These are phyloP conservation scores for Ataeniobius toweri DNA, from an alignment of 2,797 vertebrate genomes.

Conservation along the genomic window DNA sequence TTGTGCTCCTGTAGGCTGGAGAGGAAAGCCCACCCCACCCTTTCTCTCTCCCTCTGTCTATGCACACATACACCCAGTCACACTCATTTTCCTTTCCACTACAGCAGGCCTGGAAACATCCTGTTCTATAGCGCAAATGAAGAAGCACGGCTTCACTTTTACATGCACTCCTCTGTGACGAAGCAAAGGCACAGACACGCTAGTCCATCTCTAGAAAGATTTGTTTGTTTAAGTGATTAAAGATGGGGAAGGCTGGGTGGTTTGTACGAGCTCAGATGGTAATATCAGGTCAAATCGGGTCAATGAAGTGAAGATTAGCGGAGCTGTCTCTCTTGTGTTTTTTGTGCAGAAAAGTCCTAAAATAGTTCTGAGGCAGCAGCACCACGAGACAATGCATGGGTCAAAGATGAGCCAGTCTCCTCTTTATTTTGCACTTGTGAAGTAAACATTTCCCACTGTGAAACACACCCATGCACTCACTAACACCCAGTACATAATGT, in stretches of 20 bases:
- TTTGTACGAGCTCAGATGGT: conserved; percentile 7
- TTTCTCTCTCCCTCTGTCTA: conserved; percentile 17
- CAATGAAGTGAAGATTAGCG: conserved; percentile 25
- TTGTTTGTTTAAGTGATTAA: conserved; percentile 30
- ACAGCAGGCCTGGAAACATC: conserved; percentile 77
- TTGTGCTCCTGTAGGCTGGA: conserved; percentile 81
- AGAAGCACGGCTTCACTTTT: conserved; percentile 63
- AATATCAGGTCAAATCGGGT: neutral
- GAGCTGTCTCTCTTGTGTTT: conserved; percentile 55
- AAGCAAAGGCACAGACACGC: conserved; percentile 29
- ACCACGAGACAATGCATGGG: conserved; percentile 77
- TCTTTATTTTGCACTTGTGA: conserved; percentile 76
- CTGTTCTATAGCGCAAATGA: conserved; percentile 78
- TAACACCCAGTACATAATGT: conserved; percentile 16
- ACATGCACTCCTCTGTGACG: conserved; percentile 37
- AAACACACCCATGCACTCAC: conserved; percentile 57
- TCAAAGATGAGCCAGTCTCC: conserved; percentile 78
- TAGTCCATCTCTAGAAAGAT: conserved; percentile 13
- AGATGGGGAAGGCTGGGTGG: conserved; percentile 14
- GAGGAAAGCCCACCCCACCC: conserved; percentile 73
- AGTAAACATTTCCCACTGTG: conserved; percentile 74
- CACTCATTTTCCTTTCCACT: conserved; percentile 73
- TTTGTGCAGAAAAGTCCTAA: conserved; percentile 59
- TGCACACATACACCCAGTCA: conserved; percentile 52
- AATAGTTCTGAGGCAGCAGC: conserved; percentile 75